Conservation (phyloP, 1,140 invertebrate species). For the Leptinotarsa lineolata region DNA sequence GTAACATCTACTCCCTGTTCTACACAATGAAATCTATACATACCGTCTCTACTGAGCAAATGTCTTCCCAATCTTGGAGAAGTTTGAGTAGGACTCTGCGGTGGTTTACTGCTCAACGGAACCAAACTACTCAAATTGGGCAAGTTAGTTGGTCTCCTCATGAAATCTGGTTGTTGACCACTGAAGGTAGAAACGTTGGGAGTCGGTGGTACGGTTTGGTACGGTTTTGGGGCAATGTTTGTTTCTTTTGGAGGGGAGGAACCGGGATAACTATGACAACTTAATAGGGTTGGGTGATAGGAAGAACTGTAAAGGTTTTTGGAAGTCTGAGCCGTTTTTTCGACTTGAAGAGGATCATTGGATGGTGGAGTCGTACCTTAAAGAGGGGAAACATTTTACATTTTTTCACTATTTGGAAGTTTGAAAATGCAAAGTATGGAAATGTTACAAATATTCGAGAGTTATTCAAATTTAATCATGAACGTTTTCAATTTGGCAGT, state of each 20-base stretch:
- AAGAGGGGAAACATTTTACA: constrained; percentile 18
- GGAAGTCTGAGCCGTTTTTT: constrained; percentile 18
- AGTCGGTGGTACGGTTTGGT: constrained; percentile 49
- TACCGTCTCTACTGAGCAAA: constrained; percentile 31
- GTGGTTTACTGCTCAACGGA: constrained; percentile 49
- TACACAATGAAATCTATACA: neutral
- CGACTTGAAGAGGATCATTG: constrained; percentile 25
- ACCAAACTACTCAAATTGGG: constrained; percentile 40
- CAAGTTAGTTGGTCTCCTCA: constrained; percentile 40
- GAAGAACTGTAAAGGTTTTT: constrained; percentile 5
- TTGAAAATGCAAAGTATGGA: no score
- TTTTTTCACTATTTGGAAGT: neutral
- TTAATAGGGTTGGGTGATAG: constrained; percentile 50
- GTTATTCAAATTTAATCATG: no score
- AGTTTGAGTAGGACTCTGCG: constrained; percentile 55
- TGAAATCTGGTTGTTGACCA: constrained; percentile 31
- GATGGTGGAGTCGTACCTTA: constrained; percentile 61
- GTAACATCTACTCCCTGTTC: no score
- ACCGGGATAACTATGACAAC: constrained; percentile 53
- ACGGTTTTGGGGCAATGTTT: constrained; percentile 40
- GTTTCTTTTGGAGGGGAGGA: constrained; percentile 45
- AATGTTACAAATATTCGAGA: no score
- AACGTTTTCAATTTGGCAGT: no score
- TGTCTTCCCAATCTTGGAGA: constrained; percentile 49
- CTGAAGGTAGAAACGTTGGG: constrained; percentile 38